phyloP scores from a whole-genome alignment of 2,113 vertebrate genomes.

The Thalassoma bifasciatum region DNA sequence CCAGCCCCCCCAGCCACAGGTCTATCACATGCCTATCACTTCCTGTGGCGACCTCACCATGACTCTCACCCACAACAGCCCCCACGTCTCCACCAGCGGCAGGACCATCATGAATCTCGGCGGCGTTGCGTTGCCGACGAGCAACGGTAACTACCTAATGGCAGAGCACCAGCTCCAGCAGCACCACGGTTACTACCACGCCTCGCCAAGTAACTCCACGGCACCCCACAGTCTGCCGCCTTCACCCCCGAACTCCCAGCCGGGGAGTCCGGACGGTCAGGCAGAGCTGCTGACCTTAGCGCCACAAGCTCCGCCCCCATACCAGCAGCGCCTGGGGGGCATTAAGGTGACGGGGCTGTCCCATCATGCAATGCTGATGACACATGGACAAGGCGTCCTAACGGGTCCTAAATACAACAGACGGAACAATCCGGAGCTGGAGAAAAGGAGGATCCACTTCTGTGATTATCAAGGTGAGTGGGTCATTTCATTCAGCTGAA shows the following conservation, averaged over 20 bases:
- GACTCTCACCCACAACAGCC: conserved; percentile 78
- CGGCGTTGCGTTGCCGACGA: conserved; percentile 72
- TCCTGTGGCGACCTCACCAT: conserved; percentile 77
- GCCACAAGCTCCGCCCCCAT: conserved; percentile 82
- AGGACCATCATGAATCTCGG: conserved; percentile 86
- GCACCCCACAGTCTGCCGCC: conserved; percentile 88
- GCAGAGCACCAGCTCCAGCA: conserved; percentile 79
- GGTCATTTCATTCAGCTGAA: background rate
- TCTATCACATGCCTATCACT: conserved; percentile 87
- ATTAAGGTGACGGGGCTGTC: conserved; percentile 81
- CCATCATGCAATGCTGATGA: conserved; percentile 78
- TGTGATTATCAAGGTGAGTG: conserved; percentile 88
- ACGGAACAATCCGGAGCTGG: conserved; percentile 92
- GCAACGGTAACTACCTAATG: conserved; percentile 74
- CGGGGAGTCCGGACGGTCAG: conserved; percentile 89
- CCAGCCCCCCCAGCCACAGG: conserved; percentile 78
- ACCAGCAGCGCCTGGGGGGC: conserved; percentile 83
- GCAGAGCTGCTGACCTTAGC: conserved; percentile 76
- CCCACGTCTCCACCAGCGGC: conserved; percentile 59
- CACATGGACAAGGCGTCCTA: conserved; percentile 85
- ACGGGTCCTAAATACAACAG: conserved; percentile 90
- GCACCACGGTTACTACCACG: conserved; percentile 79
- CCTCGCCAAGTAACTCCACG: conserved; percentile 76
- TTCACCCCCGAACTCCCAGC: conserved; percentile 93
- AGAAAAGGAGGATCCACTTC: conserved; percentile 93